These are phyloP conservation scores for Artibeus jamaicensis DNA, from an alignment of 2,797 vertebrate genomes.

Conservation along the genomic window DNA sequence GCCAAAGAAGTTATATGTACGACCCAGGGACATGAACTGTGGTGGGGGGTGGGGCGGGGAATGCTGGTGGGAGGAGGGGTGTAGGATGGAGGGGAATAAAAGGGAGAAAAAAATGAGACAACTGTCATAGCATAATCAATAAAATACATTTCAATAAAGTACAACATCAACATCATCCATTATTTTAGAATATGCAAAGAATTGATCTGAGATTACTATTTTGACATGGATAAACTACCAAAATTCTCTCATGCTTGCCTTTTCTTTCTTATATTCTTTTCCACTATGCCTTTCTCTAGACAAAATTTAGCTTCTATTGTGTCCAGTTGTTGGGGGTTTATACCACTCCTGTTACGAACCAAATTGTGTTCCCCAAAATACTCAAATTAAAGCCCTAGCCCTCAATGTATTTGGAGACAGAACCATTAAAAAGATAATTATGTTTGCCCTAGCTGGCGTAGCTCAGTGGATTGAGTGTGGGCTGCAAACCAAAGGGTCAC, in stretches of 20 bases:
- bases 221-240: not conserved
- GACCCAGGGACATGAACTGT: no score
- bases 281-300: not conserved
- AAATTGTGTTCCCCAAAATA: not conserved
- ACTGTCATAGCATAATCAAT: no score
- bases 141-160: no score
- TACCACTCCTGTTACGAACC: not conserved
- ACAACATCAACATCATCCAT: not conserved
- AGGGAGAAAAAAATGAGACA: no score
- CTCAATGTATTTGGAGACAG: not conserved
- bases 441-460: not conserved
- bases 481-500: no score
- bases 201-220: not conserved
- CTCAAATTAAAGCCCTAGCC: not conserved
- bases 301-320: not conserved
- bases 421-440: not conserved
- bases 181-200: slow-evolving; percentile 26
- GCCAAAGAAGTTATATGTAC: no score
- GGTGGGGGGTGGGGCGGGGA: no score
- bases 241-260: not conserved
- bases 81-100: no score
- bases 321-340: not conserved
- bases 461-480: no score
- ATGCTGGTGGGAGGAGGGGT: no score
- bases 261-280: not conserved